Base-by-base conservation (phyloP, 2,113 vertebrate species). In the Vulpes lagopus region DNA sequence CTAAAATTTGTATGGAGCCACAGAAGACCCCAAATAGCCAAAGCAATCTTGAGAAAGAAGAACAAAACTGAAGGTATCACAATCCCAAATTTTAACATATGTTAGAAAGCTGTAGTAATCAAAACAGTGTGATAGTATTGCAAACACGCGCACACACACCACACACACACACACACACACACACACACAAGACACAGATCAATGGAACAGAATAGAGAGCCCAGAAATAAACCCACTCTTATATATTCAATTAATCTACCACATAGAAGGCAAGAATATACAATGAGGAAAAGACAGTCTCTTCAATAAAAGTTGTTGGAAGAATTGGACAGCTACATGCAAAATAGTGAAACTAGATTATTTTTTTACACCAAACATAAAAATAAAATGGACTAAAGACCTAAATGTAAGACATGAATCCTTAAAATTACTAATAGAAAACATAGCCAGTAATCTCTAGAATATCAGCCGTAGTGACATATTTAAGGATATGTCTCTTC, bases 91-190 rank as follows among this genome's bases (percentile, higher is more conserved):
- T 76, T 76, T 76, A 76, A 76, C 43, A 30, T 76, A 51, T 25
- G 9, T 51, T 76, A 27, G 15, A 76, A 76, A 76, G 25, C 43
- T 76, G 4, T 51, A 51, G 14, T 76, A 76, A 76, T 76, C 38
- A 49, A 76, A 27, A 76, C 74, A 51, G 14, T 27, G 7, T 76
- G 25, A 27, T 76, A 51, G 14, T 76, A 25, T 6, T 43, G 6
- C 6, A 43, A 43, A 3, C 23, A 9, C 17, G 8, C 8, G 16
- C 3, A 10, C 16, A 3, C 8, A 2, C 8, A 32, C 16, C 15
- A 55, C 55, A 2, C 10, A 55, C 55, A 55, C 55, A 55, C 55
- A 55, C 55, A 69, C 8, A 69, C 16, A n/a, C 30, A n/a, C 8
- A 19, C 30, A n/a, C 8, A 19, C 67, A 9, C 67, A 78, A 27